Evolutionary conservation across 1,140 invertebrate genomes (phyloP).

Genomic region (Andricus grossulariae): DNA sequence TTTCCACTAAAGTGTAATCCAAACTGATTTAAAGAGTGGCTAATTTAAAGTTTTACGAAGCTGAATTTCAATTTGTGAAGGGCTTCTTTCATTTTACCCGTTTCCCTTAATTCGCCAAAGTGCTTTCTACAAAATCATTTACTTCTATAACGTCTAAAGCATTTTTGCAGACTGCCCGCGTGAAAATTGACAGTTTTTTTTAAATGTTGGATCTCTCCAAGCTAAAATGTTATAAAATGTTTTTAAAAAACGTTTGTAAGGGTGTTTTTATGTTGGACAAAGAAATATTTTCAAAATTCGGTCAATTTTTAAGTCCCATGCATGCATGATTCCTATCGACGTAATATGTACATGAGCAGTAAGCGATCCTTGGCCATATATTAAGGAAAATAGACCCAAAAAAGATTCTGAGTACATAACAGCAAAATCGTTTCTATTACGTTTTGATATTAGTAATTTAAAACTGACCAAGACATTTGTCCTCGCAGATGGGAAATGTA

Average conservation of each 20-base stretch:
- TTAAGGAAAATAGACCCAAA: background rate
- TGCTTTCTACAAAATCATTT: background rate
- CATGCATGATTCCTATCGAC: too few species aligned
- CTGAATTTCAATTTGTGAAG: background rate
- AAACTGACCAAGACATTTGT: background rate
- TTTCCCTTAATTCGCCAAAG: background rate
- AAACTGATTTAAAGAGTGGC: slow-evolving; percentile 12
- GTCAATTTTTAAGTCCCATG: too few species aligned
- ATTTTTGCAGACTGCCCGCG: too few species aligned
- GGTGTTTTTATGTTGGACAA: too few species aligned
- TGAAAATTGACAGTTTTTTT: too few species aligned
- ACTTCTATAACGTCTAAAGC: too few species aligned
- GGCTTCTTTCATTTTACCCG: background rate
- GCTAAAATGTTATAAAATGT: too few species aligned
- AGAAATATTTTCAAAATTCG: too few species aligned
- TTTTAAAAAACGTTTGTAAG: too few species aligned
- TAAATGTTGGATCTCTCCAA: too few species aligned
- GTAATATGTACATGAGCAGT: too few species aligned
- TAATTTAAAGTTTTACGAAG: background rate
- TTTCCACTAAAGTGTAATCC: background rate
- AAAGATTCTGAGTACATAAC: background rate
- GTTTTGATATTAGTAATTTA: background rate
- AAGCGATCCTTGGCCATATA: too few species aligned
- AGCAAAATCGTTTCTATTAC: background rate
- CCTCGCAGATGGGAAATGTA: background rate